Conservation (phyloP, 2,113 vertebrate genomes). For the Rhynchomys soricoides region DNA sequence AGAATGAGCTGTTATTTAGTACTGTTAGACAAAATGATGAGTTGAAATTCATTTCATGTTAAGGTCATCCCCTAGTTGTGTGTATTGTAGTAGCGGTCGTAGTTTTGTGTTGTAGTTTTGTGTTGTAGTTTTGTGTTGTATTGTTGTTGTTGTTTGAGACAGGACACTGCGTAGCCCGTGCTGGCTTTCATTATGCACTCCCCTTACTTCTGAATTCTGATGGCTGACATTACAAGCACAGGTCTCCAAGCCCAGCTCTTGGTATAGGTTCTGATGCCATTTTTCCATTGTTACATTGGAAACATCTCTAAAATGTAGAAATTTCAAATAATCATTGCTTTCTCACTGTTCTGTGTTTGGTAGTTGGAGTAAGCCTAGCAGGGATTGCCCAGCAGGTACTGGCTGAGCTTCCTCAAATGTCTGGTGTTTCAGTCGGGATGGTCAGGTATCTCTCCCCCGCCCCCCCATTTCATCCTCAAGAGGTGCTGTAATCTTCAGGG, state of each 20-base stretch:
- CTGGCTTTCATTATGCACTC: background rate
- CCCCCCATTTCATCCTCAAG: background rate
- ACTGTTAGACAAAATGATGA: slow-evolving; percentile 32
- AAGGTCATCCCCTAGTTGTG: background rate
- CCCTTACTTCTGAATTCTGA: background rate
- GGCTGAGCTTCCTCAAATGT: background rate
- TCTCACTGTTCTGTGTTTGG: background rate
- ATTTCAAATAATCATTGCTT: background rate
- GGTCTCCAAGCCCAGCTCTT: background rate
- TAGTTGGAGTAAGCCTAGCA: background rate
- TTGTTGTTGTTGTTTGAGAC: background rate
- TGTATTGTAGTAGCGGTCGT: background rate
- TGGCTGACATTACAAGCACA: background rate
- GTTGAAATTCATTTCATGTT: slow-evolving; percentile 42
- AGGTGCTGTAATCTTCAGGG: background rate
- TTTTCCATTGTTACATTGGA: slow-evolving; percentile 40
- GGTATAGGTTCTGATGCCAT: background rate
- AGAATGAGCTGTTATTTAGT: slow-evolving; percentile 32
- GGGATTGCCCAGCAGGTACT: background rate
- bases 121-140: background rate
- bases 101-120: background rate
- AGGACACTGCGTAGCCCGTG: background rate
- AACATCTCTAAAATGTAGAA: slow-evolving; percentile 8
- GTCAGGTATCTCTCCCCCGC: background rate
- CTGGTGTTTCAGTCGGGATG: background rate